Evolutionary conservation across 2,797 vertebrate species (phyloP), one percentile per base, ranked within the genome.

Genomic region (Ptychadena robeensis): DNA sequence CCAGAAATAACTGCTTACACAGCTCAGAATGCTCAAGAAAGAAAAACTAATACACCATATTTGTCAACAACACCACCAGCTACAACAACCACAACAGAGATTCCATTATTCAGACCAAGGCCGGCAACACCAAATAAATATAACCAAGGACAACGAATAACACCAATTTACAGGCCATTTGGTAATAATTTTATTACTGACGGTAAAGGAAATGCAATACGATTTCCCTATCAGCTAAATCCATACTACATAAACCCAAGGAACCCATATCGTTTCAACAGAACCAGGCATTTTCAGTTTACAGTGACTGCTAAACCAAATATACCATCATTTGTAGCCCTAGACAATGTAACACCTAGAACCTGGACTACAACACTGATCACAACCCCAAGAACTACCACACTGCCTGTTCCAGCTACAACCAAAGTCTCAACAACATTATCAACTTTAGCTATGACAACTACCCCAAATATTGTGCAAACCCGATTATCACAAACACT

Each of bases 181-280:
- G 90, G 86, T 9, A 90, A 38, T 85, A 94, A 97, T 76, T 88
- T 88, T 61, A 90, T 97, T 88, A 94, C 89, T 0, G 91, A 93
- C 37, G 85, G 83, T 18, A 88, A 87, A 79, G 84, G 75, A 9
- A 85, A 90, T n/a, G 72, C 18, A 31, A 86, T 81, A 70, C 89
- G 88, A 86, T 83, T 53, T 4, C 86, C 88, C 2, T 87, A 67
- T 66, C 86, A 87, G 9, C 86, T 86, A 9, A 73, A 72, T 0
- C 93, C 92, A 0, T 87, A 87, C 64, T 87, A 87, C 22, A 38
- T 87, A 2, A 63, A 28, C 3, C 88, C 82, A 35, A 89, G 87
- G 73, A 68, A 88, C 65, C 88, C 90, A 0, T 85, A 91, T 82
- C 27, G 88, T 32, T 79, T 88, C 72, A 92, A 92, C 75, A 89